phyloP scores from a whole-genome alignment of 2,888 invertebrate genomes.

The Lasioglossum zephyrum region DNA sequence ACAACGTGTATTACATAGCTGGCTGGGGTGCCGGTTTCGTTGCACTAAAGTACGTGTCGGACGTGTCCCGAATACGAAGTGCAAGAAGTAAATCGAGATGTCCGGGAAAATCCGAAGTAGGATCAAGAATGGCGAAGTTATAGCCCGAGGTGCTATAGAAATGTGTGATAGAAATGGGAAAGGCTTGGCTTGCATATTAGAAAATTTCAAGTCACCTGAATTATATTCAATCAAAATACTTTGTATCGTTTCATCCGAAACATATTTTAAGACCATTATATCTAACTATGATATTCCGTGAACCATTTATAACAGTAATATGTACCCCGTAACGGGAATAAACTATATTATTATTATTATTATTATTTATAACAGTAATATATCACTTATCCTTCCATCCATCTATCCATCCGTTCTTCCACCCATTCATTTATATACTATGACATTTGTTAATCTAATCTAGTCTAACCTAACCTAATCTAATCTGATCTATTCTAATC shows the following conservation, averaged over 20 bases:
- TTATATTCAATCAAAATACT: neutral
- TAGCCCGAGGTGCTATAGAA: neutral
- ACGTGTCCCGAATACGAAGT: constrained; percentile 31
- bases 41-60: constrained; percentile 21
- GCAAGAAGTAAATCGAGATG: constrained; percentile 32
- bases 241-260: neutral
- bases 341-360: too few species aligned
- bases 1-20: constrained; percentile 27
- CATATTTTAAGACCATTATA: neutral
- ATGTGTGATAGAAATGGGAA: neutral
- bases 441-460: too few species aligned
- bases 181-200: neutral
- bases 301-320: too few species aligned
- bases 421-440: too few species aligned
- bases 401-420: too few species aligned
- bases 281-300: too few species aligned
- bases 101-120: neutral
- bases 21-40: neutral
- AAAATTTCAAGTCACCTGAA: neutral
- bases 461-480: too few species aligned
- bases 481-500: too few species aligned
- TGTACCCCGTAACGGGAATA: too few species aligned
- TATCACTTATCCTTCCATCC: too few species aligned
- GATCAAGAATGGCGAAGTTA: neutral
- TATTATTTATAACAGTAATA: too few species aligned